A percentile compares a stretch with the other conserved stretches of the same genome.
Evolutionary conservation across 2,888 invertebrate species (phyloP).

Genomic region (Lasioglossum figueresi): DNA sequence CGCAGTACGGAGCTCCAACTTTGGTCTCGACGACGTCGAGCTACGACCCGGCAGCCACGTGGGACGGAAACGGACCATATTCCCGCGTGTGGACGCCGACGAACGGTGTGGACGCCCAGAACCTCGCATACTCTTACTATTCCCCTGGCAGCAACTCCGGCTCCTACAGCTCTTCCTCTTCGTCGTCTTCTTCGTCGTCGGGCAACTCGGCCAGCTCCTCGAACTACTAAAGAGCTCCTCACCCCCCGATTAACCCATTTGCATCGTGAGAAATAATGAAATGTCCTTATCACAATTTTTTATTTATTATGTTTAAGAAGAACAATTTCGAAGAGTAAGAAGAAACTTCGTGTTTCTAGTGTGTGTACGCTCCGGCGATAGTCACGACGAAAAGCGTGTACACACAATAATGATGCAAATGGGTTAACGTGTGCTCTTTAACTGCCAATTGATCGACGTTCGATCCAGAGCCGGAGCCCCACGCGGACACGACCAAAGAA

Average conservation of each 20-base stretch:
- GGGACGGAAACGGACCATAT: conserved; percentile 91
- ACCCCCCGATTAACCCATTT: conserved; percentile 16
- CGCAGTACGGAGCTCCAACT: conserved; percentile 89
- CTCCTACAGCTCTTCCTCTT: conserved; percentile 89
- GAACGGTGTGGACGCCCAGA: conserved; percentile 82
- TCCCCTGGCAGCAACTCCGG: conserved; percentile 88
- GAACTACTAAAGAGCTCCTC: conserved; percentile 69
- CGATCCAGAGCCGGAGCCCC: conserved; percentile 43
- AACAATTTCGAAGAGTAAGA: background rate
- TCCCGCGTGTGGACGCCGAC: conserved; percentile 90
- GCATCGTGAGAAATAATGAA: background rate
- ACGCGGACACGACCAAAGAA: conserved; percentile 69
- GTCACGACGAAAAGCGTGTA: background rate
- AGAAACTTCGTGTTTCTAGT: background rate
- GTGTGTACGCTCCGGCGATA: background rate
- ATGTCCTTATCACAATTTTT: background rate
- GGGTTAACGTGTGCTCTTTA: conserved; percentile 16
- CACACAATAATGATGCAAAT: background rate
- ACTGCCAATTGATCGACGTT: conserved; percentile 52
- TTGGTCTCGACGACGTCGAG: conserved; percentile 86
- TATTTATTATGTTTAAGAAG: background rate
- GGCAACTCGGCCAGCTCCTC: conserved; percentile 77
- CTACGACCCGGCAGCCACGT: conserved; percentile 88
- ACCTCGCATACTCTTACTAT: conserved; percentile 83
- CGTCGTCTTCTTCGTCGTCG: conserved; percentile 86